Evolutionary conservation across 1,140 invertebrate species (phyloP).

Genomic region (Andricus grossulariae): DNA sequence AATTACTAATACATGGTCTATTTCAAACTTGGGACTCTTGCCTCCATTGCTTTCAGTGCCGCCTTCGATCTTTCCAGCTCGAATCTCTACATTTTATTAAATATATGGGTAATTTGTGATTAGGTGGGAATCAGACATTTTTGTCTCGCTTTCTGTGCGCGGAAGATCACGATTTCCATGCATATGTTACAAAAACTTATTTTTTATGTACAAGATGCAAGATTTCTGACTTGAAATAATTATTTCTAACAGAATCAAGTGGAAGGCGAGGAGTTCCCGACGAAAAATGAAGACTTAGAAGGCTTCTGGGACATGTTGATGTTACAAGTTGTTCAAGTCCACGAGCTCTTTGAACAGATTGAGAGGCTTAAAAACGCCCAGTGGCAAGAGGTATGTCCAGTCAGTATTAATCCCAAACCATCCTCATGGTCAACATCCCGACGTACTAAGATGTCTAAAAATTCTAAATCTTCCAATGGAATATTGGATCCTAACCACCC

Average conservation of each 20-base stretch:
- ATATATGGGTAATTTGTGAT: too few relatives aligned
- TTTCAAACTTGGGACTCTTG: too few relatives aligned
- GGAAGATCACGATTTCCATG: too few relatives aligned
- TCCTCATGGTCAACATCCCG: neutral
- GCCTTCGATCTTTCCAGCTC: too few relatives aligned
- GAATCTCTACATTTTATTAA: too few relatives aligned
- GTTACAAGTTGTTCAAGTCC: conserved; percentile 90
- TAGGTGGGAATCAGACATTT: too few relatives aligned
- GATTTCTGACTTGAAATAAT: conserved; percentile 12
- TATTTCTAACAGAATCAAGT: conserved; percentile 78
- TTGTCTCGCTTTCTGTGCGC: too few relatives aligned
- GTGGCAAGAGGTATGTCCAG: conserved; percentile 80
- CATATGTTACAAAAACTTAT: too few relatives aligned
- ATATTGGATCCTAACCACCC: neutral
- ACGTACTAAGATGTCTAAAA: neutral
- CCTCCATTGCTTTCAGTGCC: too few relatives aligned
- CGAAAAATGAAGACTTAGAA: conserved; percentile 91
- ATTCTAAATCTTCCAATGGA: conserved; percentile 3
- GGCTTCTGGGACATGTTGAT: conserved; percentile 99
- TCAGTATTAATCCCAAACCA: conserved; percentile 33
- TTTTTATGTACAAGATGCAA: neutral
- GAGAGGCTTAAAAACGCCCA: conserved; percentile 81
- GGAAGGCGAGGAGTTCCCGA: conserved; percentile 88
- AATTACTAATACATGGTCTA: too few relatives aligned
- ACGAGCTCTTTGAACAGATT: conserved; percentile 87